Conservation (phyloP, 2,797 vertebrate genomes). For the Moxostoma hubbsi region DNA sequence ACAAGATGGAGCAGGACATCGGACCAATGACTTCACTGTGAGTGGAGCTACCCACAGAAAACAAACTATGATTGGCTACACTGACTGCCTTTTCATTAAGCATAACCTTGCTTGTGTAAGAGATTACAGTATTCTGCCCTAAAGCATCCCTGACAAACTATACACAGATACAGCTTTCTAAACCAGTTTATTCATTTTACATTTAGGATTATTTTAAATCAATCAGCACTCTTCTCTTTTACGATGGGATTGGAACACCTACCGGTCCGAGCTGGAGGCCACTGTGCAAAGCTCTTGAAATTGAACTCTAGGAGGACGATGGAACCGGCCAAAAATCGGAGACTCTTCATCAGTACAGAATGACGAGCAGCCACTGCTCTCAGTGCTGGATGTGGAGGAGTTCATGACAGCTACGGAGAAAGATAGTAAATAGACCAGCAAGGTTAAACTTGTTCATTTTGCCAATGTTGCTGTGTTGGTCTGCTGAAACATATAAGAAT, state of each 20-base stretch:
- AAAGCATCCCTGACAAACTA: too few relatives aligned
- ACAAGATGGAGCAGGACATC: too few relatives aligned
- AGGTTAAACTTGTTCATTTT: background rate
- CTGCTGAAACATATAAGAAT: background rate
- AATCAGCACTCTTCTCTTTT: background rate
- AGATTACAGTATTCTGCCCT: too few relatives aligned
- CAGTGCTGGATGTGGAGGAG: slow-evolving; percentile 17
- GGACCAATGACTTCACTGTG: too few relatives aligned
- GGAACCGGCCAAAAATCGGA: slow-evolving; percentile 67
- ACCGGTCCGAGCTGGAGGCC: slow-evolving; percentile 74
- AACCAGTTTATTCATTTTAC: background rate
- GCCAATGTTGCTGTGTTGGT: too few relatives aligned
- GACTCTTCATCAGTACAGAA: slow-evolving; percentile 76
- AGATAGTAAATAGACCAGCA: slow-evolving; percentile 20
- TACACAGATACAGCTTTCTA: background rate
- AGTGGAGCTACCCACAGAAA: too few relatives aligned
- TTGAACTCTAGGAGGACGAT: slow-evolving; percentile 70
- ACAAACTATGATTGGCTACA: too few relatives aligned
- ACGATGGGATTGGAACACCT: slow-evolving; percentile 64
- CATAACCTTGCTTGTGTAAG: too few relatives aligned
- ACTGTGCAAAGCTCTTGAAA: slow-evolving; percentile 88
- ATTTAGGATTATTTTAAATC: background rate
- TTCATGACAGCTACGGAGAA: slow-evolving; percentile 54
- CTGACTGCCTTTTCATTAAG: too few relatives aligned
- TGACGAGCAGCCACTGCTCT: slow-evolving; percentile 41